These are phyloP conservation scores for Ostrea denselamellosa DNA, from an alignment of 1,140 invertebrate genomes.

Conservation along the genomic window DNA sequence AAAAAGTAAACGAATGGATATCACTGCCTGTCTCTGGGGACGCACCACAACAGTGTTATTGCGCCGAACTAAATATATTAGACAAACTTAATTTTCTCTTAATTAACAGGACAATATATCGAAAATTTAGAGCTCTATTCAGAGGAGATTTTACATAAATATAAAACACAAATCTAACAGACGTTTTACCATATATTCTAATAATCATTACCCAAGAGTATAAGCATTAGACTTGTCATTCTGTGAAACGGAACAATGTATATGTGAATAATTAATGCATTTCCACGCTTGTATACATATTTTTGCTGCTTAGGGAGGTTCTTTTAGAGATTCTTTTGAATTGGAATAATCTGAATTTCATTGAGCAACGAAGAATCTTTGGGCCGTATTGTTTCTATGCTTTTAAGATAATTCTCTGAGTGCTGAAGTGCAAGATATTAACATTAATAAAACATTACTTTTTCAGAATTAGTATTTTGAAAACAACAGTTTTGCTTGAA, in stretches of 20 bases:
- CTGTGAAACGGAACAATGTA: background rate
- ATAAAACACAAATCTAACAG: conserved; percentile 16
- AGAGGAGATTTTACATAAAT: background rate
- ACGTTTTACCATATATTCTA: background rate
- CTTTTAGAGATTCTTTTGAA: background rate
- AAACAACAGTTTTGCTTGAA: background rate
- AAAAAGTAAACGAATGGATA: conserved; percentile 46
- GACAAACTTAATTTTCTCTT: conserved; percentile 45
- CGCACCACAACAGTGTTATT: background rate
- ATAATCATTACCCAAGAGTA: background rate
- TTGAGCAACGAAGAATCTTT: too few species aligned
- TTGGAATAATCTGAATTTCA: too few species aligned
- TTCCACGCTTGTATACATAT: background rate
- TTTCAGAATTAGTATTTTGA: background rate
- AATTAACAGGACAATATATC: conserved; percentile 41
- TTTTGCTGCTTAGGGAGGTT: background rate
- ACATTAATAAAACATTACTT: background rate
- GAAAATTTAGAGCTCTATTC: background rate
- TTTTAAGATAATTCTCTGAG: background rate
- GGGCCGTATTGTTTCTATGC: background rate
- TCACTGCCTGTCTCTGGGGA: conserved; percentile 24
- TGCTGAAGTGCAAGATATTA: background rate
- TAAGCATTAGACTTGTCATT: background rate
- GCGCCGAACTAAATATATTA: conserved; percentile 43
- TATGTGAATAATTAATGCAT: conserved; percentile 6